phyloP scores from a whole-genome alignment of 2,888 invertebrate species.

The Melipona bicolor region DNA sequence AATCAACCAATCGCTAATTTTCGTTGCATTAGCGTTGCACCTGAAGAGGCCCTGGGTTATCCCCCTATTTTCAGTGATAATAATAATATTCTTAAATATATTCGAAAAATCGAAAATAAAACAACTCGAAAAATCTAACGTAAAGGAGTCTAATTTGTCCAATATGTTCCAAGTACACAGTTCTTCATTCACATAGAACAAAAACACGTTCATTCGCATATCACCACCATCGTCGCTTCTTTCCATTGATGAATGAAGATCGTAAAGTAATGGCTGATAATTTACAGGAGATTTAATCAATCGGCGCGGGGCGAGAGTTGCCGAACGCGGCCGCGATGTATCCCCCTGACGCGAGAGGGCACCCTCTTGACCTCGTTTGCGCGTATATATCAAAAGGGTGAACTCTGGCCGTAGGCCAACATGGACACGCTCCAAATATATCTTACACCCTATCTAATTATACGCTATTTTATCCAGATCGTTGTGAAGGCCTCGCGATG shows the following conservation, averaged over 20 bases:
- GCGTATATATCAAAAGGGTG: conserved; percentile 72
- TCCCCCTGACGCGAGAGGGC: conserved; percentile 62
- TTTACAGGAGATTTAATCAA: conserved; percentile 35
- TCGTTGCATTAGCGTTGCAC: too few relatives aligned
- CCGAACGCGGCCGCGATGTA: conserved; percentile 56
- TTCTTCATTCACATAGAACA: background rate
- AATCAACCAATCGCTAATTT: too few relatives aligned
- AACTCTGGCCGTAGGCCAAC: conserved; percentile 80
- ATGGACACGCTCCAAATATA: conserved; percentile 83
- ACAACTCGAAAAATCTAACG: too few relatives aligned
- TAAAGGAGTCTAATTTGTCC: too few relatives aligned
- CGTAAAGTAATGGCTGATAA: conserved; percentile 16
- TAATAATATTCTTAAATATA: too few relatives aligned
- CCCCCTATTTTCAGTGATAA: too few relatives aligned
- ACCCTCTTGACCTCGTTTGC: conserved; percentile 70
- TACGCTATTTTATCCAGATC: conserved; percentile 83
- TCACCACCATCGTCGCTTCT: too few relatives aligned
- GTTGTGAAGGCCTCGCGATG: conserved; percentile 80
- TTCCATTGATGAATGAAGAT: background rate
- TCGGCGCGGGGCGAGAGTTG: conserved; percentile 67
- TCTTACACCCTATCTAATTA: conserved; percentile 84
- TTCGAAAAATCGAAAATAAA: too few relatives aligned
- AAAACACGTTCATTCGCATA: background rate
- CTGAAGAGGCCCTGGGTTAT: too few relatives aligned
- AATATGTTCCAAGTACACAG: background rate